Evolutionary conservation across 2,888 invertebrate genomes (phyloP), one percentile per base, ranked within the genome.

Genomic region (Heteromurus nitidus): DNA sequence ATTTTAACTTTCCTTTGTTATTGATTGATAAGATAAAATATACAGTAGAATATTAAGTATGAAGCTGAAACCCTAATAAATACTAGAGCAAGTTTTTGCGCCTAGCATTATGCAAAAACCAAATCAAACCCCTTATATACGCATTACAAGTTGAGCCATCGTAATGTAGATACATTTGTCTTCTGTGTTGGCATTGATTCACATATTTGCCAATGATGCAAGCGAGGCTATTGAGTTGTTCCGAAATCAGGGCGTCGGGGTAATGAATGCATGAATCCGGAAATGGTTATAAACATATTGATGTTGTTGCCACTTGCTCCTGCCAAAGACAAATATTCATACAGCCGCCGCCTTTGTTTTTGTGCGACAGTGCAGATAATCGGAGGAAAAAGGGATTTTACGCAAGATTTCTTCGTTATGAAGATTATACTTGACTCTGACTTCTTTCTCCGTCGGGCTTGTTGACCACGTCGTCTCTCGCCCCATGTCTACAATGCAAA

Each of bases 401-500:
- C 67, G 68, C 75, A 76, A 76, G 58, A 76, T 76, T 55, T 55
- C 55, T 16, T 24, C 3, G 9, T n/a, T 50, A 50, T 50, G 7
- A 24, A 24, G 5, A 55, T 20, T 24, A 36, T 7, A 9, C 9
- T 50, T 50, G n/a, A 50, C 18, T 13, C n/a, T 50, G n/a, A 50
- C 50, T n/a, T n/a, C n/a, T 50, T 13, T n/a, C n/a, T 55, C n/a
- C 55, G 24, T 24, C 55, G 22, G 55, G 22, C 22, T 3, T 55
- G 68, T 30, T 76, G 75, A 76, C 75, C 75, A 76, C 75, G 74
- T 65, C 65, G 53, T n/a, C n/a, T n/a, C n/a, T n/a, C n/a, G n/a
- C n/a, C n/a, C n/a, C 65, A 76, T 68, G 47, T 67, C 75, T 68
- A 26, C n/a, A 9, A 30, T 42, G 20, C 1, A 22, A 65, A 42